phyloP scores from a whole-genome alignment of 2,113 vertebrate species.

The Leptodactylus fuscus region DNA sequence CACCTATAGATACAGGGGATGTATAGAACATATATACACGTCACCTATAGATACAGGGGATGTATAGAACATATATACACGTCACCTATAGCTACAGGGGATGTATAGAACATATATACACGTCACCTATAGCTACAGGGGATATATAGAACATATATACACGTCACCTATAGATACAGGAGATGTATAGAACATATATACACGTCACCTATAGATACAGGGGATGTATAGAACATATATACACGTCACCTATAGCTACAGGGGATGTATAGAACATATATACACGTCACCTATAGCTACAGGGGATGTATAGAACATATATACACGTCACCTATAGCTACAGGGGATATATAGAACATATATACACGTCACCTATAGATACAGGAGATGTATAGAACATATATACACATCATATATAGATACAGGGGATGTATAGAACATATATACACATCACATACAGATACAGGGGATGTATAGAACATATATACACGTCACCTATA shows the following conservation, averaged over 20 bases:
- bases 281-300: background rate
- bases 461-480: background rate
- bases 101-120: background rate
- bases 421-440: background rate
- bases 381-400: background rate
- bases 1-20: background rate
- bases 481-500: background rate
- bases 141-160: background rate
- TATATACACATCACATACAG: background rate
- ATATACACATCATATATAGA: too few species aligned
- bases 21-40: background rate
- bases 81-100: too few species aligned
- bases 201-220: background rate
- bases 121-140: background rate
- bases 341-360: background rate
- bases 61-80: background rate
- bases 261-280: too few species aligned
- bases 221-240: background rate
- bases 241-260: background rate
- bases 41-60: background rate
- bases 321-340: too few species aligned
- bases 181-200: background rate
- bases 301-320: too few species aligned
- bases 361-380: too few species aligned
- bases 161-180: too few species aligned